These are phyloP conservation scores for Patella vulgata DNA, from an alignment of 1,140 invertebrate species.

Conservation along the genomic window DNA sequence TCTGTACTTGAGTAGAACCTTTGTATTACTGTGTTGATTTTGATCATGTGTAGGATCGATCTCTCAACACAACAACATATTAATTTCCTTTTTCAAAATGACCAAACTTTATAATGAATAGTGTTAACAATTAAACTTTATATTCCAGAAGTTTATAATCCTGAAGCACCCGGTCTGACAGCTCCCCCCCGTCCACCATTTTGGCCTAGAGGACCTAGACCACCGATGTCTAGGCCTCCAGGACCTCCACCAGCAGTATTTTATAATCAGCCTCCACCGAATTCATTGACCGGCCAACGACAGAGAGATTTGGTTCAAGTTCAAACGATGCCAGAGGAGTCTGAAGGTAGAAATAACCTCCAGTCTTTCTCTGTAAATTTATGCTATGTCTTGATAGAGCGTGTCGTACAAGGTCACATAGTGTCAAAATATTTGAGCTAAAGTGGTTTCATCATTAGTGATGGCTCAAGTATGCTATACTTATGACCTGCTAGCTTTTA, in stretches of 20 bases:
- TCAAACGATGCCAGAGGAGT: conserved; percentile 39
- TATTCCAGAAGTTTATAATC: conserved; percentile 76
- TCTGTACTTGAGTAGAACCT: no score
- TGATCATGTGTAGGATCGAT: no score
- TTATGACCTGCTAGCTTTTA: no score
- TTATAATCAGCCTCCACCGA: conserved; percentile 32
- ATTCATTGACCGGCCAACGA: conserved; percentile 26
- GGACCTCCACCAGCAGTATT: conserved; percentile 58
- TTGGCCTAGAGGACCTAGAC: background rate
- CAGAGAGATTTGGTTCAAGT: conserved; percentile 67
- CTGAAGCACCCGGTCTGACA: conserved; percentile 82
- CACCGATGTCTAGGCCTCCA: conserved; percentile 62
- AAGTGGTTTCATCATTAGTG: no score
- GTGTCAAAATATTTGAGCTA: no score
- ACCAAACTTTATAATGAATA: no score
- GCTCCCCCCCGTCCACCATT: conserved; percentile 35
- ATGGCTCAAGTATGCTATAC: no score
- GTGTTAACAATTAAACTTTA: no score
- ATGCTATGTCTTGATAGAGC: background rate
- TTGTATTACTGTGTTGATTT: no score
- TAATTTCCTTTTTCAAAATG: no score
- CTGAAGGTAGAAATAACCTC: conserved; percentile 1
- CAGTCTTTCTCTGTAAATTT: background rate
- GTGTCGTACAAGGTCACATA: no score
- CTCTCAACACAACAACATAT: no score